Evolutionary conservation across 1,140 invertebrate genomes (phyloP).

Genomic region (Drosophila arawakana): DNA sequence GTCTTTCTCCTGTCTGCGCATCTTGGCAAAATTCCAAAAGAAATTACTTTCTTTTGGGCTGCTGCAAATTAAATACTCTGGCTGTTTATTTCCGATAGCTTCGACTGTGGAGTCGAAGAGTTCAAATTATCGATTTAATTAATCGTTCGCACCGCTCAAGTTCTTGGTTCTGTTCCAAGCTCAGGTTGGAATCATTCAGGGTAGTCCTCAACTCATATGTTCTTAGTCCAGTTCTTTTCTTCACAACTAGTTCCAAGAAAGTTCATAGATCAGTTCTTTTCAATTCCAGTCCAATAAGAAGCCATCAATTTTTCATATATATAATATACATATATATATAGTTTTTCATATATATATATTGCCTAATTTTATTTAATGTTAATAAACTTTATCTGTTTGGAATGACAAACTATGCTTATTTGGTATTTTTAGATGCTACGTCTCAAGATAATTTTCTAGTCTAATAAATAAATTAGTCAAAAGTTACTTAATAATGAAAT

Average conservation of each 20-base stretch:
- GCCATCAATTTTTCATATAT: slow-evolving; percentile 2
- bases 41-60: slow-evolving; percentile 2
- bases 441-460: slow-evolving; percentile 50
- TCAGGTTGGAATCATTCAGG: too few species aligned
- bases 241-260: too few species aligned
- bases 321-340: slow-evolving; percentile 16
- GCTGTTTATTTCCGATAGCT: background rate
- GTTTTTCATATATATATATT: slow-evolving; percentile 26
- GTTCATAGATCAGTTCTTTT: too few species aligned
- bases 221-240: too few species aligned
- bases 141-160: too few species aligned
- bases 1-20: slow-evolving; percentile 6
- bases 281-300: background rate
- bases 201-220: too few species aligned
- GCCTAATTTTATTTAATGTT: slow-evolving; percentile 38
- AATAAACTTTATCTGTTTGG: slow-evolving; percentile 46
- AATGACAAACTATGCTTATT: slow-evolving; percentile 53
- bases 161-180: too few species aligned
- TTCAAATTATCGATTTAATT: too few species aligned
- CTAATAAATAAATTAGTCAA: slow-evolving; percentile 50
- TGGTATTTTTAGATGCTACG: slow-evolving; percentile 44
- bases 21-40: background rate
- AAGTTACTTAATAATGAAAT: slow-evolving; percentile 35
- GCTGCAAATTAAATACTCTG: background rate
- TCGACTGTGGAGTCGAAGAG: background rate